Percentiles rank a stretch among this genome's conserved stretches.
Conservation (phyloP, 1,140 invertebrate genomes). For the Coelopa frigida region DNA sequence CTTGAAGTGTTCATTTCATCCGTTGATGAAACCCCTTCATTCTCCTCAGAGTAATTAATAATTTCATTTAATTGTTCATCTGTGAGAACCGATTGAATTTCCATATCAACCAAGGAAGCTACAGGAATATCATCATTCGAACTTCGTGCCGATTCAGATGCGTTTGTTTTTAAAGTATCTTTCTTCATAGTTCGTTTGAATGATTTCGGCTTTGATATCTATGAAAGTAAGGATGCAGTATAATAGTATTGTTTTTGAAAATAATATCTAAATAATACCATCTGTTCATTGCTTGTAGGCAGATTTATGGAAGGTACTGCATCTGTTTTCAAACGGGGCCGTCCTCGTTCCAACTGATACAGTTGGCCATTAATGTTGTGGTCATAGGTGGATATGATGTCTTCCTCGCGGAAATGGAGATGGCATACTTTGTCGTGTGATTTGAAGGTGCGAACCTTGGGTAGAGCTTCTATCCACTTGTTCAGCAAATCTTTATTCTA, state of each 20-base stretch:
- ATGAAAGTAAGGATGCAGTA: no score
- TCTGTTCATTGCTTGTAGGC: neutral
- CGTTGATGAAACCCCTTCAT: neutral
- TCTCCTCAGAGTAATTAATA: neutral
- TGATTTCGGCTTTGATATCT: no score
- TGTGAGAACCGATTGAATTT: neutral
- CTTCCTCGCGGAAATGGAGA: slow-evolving; percentile 12
- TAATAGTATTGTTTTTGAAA: neutral
- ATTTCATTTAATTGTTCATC: neutral
- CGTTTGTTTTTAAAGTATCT: neutral
- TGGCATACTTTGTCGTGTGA: slow-evolving; percentile 14
- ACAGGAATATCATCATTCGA: neutral
- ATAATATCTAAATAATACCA: neutral
- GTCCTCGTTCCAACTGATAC: slow-evolving; percentile 13
- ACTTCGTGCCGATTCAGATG: neutral
- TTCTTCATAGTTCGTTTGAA: no score
- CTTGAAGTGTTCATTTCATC: no score
- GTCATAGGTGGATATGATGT: slow-evolving; percentile 11
- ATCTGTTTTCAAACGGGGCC: slow-evolving; percentile 14
- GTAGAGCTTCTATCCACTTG: slow-evolving; percentile 14
- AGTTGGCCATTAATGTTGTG: slow-evolving; percentile 16
- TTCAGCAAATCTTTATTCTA: slow-evolving; percentile 10
- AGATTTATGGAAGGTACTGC: slow-evolving; percentile 14
- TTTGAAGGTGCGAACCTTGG: slow-evolving; percentile 11
- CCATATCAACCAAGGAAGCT: neutral